Evolutionary conservation across 37 sponge, comb jelly and placozoan species (phyloP), one percentile per base, ranked within the genome.

Genomic region (Trichoplax adhaerens): DNA sequence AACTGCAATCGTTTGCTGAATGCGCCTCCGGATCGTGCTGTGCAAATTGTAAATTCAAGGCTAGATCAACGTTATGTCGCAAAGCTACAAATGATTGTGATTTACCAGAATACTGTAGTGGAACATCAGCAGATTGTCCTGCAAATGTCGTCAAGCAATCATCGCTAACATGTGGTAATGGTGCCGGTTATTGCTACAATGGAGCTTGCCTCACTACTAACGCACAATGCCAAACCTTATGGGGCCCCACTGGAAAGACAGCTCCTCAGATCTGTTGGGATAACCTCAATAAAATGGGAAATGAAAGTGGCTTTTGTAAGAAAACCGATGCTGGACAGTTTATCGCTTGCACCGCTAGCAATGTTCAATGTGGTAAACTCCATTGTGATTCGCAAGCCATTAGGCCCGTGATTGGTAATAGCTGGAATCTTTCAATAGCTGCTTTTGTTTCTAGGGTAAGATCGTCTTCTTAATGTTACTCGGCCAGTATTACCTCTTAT

Each of bases 21-120:
- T 76, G 77, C 76, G 64, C 64, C 4, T 74, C 59, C 49, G 77
- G 77, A 53, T 57, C 54, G 6, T 76, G 77, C 77, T 76, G 77
- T 12, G 76, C 12, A 54, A 67, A 75, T 57, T 76, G 77, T 50
- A 56, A 76, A 57, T 76, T 67, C 77, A 76, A 65, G 72, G 71
- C 50, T 46, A 5, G 56, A 57, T 5, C 64, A n/a, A 10, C 47
- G 3, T 3, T 29, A 46, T 76, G 77, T 50, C 52, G 77, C 52
- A 12, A 4, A 3, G 8, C 69, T 75, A 12, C 69, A 3, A 76
- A 70, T 57, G 54, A 4, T 29, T 76, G 77, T 57, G 77, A 76
- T 48, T 57, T 76, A 48, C 57, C 50, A n/a, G 77, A 76, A 58
- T 70, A 74, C 53, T 76, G 77, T 48, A 64, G 53, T 4, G 77